Evolutionary conservation across 2,797 vertebrate species (phyloP).

Genomic region (Nyctalus aviator): DNA sequence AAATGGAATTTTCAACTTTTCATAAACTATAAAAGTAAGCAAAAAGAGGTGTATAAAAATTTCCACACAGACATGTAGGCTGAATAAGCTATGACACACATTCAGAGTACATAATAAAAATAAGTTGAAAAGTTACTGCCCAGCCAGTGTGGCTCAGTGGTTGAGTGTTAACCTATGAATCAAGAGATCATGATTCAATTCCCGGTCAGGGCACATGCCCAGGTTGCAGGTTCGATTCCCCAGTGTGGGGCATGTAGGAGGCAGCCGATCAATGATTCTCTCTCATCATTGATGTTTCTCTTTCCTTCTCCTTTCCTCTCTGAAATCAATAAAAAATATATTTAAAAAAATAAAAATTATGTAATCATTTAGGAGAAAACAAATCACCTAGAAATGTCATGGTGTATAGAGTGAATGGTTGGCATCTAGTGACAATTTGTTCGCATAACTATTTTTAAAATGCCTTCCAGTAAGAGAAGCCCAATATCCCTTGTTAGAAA

Average conservation of each 20-base stretch:
- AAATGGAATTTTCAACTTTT: conserved; percentile 12
- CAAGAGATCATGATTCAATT: not conserved
- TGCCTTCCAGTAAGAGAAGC: conserved; percentile 52
- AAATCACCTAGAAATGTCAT: conserved; percentile 2
- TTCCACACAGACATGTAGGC: not conserved
- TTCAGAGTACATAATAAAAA: not conserved
- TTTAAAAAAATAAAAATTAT: not conserved
- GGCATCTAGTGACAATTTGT: conserved; percentile 45
- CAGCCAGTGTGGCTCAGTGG: not conserved
- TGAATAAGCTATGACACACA: not conserved
- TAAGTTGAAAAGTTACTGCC: conserved; percentile 18
- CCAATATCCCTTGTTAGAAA: not conserved
- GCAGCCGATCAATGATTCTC: too few relatives aligned
- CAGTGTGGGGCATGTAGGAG: too few relatives aligned
- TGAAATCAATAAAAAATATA: too few relatives aligned
- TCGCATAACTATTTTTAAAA: conserved; percentile 45
- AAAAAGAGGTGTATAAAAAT: conserved; percentile 34
- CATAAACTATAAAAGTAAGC: not conserved
- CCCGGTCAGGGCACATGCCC: not conserved
- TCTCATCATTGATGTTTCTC: too few relatives aligned
- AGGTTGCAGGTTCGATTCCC: not conserved
- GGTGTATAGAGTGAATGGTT: not conserved
- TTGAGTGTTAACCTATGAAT: not conserved
- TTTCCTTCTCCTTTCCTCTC: too few relatives aligned
- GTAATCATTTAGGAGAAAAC: conserved; percentile 32